Percentiles rank a stretch among this genome's conserved stretches.
Conservation (phyloP, 2,113 vertebrate genomes). For the Heptranchias perlo region DNA sequence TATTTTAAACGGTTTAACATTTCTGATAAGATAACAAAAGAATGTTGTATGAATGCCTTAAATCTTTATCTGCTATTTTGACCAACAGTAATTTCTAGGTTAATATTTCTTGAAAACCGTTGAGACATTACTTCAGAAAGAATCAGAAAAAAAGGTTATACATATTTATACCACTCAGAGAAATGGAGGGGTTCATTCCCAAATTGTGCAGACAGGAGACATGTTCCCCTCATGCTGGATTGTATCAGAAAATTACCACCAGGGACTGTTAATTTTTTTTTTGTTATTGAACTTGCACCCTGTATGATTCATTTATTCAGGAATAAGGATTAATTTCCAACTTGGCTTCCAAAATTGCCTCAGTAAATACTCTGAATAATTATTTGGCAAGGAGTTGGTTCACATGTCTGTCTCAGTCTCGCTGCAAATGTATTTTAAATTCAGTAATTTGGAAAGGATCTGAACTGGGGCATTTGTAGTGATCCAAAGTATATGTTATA, state of each 20-base stretch:
- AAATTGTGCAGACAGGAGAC: neutral
- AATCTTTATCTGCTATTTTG: neutral
- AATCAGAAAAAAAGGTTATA: neutral
- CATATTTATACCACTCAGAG: neutral
- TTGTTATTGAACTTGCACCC: neutral
- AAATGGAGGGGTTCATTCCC: neutral
- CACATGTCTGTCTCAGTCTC: neutral
- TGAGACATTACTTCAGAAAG: neutral
- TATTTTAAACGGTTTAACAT: neutral
- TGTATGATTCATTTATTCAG: slow-evolving; percentile 14
- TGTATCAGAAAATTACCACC: neutral
- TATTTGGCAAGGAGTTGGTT: neutral
- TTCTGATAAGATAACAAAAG: neutral
- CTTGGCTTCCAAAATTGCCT: neutral
- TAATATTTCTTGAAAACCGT: neutral
- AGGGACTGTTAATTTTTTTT: neutral
- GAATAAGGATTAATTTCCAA: neutral
- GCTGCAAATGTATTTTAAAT: slow-evolving; percentile 1
- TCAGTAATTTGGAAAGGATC: neutral
- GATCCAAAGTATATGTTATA: neutral
- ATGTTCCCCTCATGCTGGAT: neutral
- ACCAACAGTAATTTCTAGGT: neutral
- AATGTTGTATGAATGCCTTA: neutral
- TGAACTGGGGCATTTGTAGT: neutral
- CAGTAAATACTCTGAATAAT: neutral